Base-by-base conservation (phyloP, 2,888 invertebrate genomes). In the Sarcophaga carnaria region DNA sequence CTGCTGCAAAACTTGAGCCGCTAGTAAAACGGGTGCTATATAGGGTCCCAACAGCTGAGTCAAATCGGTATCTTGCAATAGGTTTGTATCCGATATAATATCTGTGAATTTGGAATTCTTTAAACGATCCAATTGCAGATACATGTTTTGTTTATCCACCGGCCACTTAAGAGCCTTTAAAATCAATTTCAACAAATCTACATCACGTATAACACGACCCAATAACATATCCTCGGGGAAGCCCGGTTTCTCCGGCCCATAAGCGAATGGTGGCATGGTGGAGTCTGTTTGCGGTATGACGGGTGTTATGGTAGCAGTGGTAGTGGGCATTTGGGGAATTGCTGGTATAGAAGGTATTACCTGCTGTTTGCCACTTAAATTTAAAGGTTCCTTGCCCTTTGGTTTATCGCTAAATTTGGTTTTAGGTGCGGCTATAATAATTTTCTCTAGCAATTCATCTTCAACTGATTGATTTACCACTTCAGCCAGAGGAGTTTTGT, bases 121-220 rank as follows among this genome's bases (percentile, higher is more conserved):
- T 14, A 93, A 87, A 4, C 91, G 90, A 22, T 91, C 86, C 85
- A 93, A 91, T 90, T 93, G 93, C 74, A 90, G 85, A 2, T 91
- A 91, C 72, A 93, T 89, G 54, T 92, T 93, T 17, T 89, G 90
- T 45, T 89, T 88, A 47, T 90, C 92, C 22, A 91, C 90, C 6
- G 93, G 92, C 93, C 93, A 93, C 88, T 93, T 93, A 0, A 93
- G 88, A 0, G 93, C 93, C 85, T 93, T 93, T 4, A 93, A 88
- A 80, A 93, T 93, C n/a, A 93, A 89, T 77, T 91, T 92, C 12
- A 93, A 82, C n/a, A 93, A 89, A 82, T 93, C 93, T 11, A 91
- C 90, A 89, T 93, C 93, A 64, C 92, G 91, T 45, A 93, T 93
- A 6, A 93, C 93, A 82, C 92, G 91, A 3, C 93, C 93, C 62